Percentiles rank a stretch among this genome's conserved stretches.
These are phyloP conservation scores for Laterallus jamaicensis DNA, from an alignment of 2,113 vertebrate species.

Conservation along the genomic window DNA sequence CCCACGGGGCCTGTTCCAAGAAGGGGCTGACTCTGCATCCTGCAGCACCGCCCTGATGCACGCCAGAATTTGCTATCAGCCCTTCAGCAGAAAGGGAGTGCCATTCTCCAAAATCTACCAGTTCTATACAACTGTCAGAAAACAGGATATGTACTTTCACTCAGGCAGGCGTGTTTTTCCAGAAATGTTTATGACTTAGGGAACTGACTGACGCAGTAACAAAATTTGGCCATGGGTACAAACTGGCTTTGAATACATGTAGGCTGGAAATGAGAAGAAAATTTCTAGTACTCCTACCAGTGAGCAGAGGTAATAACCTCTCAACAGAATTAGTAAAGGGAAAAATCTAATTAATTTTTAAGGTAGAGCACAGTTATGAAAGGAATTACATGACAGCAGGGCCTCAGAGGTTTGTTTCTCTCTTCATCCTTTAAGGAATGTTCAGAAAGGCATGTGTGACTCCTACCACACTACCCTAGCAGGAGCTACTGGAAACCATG, in stretches of 20 bases:
- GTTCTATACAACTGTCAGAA: neutral
- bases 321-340: neutral
- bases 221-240: neutral
- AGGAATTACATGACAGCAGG: neutral
- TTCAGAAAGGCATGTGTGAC: neutral
- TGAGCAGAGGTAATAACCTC: rapidly evolving
- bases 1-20: neutral
- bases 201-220: neutral
- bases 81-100: neutral
- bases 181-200: neutral
- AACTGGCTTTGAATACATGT: rapidly evolving
- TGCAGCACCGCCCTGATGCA: rapidly evolving
- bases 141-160: neutral
- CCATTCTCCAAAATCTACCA: neutral
- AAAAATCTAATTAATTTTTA: neutral
- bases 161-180: neutral
- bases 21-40: neutral
- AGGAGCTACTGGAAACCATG: neutral
- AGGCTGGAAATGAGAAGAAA: neutral
- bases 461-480: rapidly evolving
- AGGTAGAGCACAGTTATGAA: neutral
- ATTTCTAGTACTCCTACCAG: neutral
- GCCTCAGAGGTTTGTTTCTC: neutral
- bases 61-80: neutral
- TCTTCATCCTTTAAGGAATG: neutral